A percentile compares a stretch with the other conserved stretches of the same genome.
These are phyloP conservation scores for Mimas tiliae DNA, from an alignment of 2,888 invertebrate species.

Conservation along the genomic window DNA sequence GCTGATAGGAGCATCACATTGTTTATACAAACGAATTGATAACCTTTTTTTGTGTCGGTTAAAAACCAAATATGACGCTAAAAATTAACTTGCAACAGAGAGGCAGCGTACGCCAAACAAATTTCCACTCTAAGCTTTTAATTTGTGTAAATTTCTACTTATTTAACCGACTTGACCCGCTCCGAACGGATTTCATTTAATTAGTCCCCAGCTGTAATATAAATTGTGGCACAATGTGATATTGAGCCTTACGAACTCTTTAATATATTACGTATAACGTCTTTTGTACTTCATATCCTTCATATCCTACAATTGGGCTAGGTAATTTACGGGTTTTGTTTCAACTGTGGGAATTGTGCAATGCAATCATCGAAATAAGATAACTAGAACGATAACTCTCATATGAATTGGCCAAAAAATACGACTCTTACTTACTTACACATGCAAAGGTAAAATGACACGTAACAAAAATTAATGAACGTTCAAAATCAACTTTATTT, in stretches of 20 bases:
- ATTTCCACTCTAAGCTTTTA: constrained; percentile 25
- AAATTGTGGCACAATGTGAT: background rate
- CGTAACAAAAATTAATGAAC: no score
- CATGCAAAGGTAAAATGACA: no score
- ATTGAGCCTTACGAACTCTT: background rate
- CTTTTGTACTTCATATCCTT: background rate
- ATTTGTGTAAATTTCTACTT: constrained; percentile 27
- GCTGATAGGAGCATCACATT: no score
- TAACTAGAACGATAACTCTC: no score
- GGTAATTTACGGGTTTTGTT: no score
- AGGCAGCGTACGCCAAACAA: constrained; percentile 21
- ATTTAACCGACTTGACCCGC: constrained; percentile 23
- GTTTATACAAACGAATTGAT: no score
- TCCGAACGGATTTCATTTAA: constrained; percentile 23
- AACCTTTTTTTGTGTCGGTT: no score
- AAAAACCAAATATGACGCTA: background rate
- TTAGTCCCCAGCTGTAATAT: background rate
- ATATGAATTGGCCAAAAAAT: no score
- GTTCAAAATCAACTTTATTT: no score
- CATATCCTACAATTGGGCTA: background rate
- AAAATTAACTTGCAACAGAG: constrained; percentile 1
- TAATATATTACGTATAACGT: background rate
- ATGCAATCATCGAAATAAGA: no score
- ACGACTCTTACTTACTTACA: no score
- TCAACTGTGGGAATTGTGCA: no score